phyloP scores from a whole-genome alignment of 2,113 vertebrate species.

The Eulemur rufifrons region DNA sequence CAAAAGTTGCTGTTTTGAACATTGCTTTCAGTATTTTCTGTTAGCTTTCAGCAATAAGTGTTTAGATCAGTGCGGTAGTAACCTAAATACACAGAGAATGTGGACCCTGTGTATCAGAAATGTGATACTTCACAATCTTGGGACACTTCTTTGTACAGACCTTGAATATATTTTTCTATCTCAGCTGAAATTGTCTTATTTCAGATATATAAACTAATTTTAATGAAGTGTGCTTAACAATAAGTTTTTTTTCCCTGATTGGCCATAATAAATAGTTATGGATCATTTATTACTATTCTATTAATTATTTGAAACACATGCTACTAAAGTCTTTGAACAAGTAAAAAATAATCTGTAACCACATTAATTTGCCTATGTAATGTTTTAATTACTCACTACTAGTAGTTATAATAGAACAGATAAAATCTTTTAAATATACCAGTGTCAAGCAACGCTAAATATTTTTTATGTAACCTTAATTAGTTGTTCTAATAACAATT shows the following conservation, averaged over 20 bases:
- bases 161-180: not conserved
- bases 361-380: not conserved
- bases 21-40: not conserved
- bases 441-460: not conserved
- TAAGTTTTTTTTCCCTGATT: not conserved
- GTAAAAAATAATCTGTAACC: not conserved
- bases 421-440: not conserved
- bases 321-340: not conserved
- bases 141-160: not conserved
- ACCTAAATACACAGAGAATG: not conserved
- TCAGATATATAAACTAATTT: not conserved
- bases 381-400: slow-evolving; percentile 44
- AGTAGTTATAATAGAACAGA: not conserved
- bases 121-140: not conserved
- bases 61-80: not conserved
- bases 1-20: not conserved
- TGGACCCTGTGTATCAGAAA: not conserved
- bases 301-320: slow-evolving; percentile 1
- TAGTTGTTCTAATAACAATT: not conserved
- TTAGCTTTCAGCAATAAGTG: not conserved
- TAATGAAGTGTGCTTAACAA: not conserved
- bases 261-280: not conserved
- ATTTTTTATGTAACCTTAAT: not conserved
- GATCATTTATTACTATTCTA: not conserved
- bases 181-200: not conserved